Evolutionary conservation across 2,797 vertebrate species (phyloP).

Genomic region (Hipposideros larvatus): DNA sequence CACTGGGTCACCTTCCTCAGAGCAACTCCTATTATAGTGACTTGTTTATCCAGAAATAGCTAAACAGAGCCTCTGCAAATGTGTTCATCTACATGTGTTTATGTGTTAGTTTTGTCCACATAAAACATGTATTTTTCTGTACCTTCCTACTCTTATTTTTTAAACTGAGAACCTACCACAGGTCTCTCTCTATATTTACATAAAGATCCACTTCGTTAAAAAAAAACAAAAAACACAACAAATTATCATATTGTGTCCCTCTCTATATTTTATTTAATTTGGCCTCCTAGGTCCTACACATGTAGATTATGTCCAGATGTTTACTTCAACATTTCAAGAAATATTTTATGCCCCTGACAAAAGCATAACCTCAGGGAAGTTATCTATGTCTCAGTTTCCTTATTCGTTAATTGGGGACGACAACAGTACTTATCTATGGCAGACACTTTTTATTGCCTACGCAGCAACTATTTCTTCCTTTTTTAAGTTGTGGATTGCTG

Average conservation of each 20-base stretch:
- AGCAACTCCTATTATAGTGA: background rate
- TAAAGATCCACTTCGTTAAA: background rate
- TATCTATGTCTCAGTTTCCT: background rate
- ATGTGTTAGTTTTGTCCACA: background rate
- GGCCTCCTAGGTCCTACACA: background rate
- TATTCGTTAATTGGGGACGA: background rate
- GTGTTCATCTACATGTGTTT: background rate
- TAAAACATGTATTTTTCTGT: background rate
- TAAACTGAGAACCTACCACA: background rate
- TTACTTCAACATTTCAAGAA: slow-evolving; percentile 11
- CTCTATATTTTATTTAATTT: background rate
- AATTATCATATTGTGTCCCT: background rate
- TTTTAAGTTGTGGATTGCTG: background rate
- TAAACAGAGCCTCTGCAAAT: background rate
- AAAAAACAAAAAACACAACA: background rate
- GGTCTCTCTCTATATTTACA: background rate
- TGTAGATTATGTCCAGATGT: background rate
- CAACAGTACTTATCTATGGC: background rate
- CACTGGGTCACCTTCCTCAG: background rate
- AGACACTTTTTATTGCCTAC: background rate
- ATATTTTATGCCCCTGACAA: background rate
- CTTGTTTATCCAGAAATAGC: background rate
- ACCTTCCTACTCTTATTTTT: background rate
- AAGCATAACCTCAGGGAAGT: background rate
- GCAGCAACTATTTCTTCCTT: background rate